phyloP scores from a whole-genome alignment of 2,113 vertebrate species.

The Rhynchomys soricoides region DNA sequence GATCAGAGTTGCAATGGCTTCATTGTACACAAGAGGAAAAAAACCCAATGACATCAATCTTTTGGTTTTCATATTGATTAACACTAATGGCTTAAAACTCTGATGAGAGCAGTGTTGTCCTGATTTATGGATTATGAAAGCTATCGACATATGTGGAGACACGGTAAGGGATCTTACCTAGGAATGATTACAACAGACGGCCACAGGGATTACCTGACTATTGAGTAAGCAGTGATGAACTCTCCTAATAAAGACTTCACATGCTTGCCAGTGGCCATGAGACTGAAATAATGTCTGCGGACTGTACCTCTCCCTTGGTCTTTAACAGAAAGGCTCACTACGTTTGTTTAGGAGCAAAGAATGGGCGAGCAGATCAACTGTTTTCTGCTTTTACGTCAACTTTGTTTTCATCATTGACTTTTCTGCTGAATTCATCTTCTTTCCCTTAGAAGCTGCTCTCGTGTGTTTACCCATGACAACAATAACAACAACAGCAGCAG shows the following conservation, averaged over 20 bases:
- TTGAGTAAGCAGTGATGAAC: constrained; percentile 63
- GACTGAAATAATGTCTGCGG: neutral
- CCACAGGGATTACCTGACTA: constrained; percentile 68
- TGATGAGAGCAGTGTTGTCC: constrained; percentile 62
- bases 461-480: neutral
- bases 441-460: neutral
- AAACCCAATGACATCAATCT: constrained; percentile 48
- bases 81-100: constrained; percentile 72
- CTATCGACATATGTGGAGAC: constrained; percentile 58
- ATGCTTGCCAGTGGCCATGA: neutral
- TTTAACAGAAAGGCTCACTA: neutral
- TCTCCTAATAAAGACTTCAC: constrained; percentile 15
- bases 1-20: constrained; percentile 23
- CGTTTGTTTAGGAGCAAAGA: constrained; percentile 5
- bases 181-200: constrained; percentile 40
- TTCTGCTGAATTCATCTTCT: constrained; percentile 1
- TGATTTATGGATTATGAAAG: constrained; percentile 75
- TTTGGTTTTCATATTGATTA: constrained; percentile 72
- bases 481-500: too few relatives aligned
- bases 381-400: neutral
- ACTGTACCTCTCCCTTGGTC: neutral
- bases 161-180: constrained; percentile 38
- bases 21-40: neutral
- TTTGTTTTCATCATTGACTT: constrained; percentile 36
- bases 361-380: neutral